Evolutionary conservation across 2,888 invertebrate genomes (phyloP).

Genomic region (Apamea monoglypha): DNA sequence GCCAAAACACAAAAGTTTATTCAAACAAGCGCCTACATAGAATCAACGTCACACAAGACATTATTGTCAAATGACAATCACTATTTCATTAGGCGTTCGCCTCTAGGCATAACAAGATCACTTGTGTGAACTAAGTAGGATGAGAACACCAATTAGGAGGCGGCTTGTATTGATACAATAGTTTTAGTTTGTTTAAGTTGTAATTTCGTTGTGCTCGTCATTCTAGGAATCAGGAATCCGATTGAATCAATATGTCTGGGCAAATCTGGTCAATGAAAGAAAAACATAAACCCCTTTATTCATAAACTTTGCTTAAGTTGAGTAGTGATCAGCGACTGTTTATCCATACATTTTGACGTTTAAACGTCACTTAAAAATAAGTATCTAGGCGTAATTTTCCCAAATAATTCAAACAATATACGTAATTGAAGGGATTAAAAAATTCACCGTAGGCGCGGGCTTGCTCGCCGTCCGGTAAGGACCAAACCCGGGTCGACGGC

Average conservation of each 20-base stretch:
- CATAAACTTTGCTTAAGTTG: background rate
- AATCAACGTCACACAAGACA: conserved; percentile 13
- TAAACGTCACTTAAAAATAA: too few relatives aligned
- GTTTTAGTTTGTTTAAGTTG: conserved; percentile 13
- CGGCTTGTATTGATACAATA: conserved; percentile 1
- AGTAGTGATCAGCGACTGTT: background rate
- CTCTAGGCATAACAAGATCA: conserved; percentile 45
- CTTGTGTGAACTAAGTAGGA: conserved; percentile 42
- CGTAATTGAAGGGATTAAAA: too few relatives aligned
- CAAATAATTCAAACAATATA: too few relatives aligned
- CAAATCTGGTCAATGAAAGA: background rate
- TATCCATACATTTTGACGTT: background rate
- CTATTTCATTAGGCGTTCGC: conserved; percentile 57
- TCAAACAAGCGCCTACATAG: conserved; percentile 9
- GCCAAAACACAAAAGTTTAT: background rate
- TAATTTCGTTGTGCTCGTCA: background rate
- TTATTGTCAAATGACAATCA: conserved; percentile 44
- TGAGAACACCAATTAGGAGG: conserved; percentile 10
- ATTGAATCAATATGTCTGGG: background rate
- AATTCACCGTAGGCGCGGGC: too few relatives aligned
- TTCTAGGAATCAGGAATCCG: background rate
- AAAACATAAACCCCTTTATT: background rate
- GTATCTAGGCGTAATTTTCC: too few relatives aligned
- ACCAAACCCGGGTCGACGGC: too few relatives aligned
- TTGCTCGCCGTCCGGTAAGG: too few relatives aligned